Conservation (phyloP, 2,797 vertebrate genomes). For the Bucorvus abyssinicus region DNA sequence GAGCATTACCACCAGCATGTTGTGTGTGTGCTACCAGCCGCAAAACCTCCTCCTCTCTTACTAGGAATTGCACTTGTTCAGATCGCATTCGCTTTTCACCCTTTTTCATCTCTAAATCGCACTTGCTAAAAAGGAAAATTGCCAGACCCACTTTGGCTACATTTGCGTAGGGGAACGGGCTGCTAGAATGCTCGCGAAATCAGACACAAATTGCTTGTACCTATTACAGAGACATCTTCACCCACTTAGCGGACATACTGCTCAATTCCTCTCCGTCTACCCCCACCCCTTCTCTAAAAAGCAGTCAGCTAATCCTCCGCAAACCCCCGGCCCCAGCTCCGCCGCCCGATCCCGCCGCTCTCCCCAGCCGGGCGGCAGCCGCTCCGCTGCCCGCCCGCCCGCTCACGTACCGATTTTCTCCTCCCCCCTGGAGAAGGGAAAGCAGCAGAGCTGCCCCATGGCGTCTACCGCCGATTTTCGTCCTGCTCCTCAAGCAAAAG, state of each 20-base stretch:
- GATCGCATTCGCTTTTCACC: neutral
- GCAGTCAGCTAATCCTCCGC: neutral
- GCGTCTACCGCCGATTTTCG: slow-evolving; percentile 27
- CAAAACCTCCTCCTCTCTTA: neutral
- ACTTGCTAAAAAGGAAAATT: neutral
- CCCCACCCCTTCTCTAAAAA: neutral
- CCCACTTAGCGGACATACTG: neutral
- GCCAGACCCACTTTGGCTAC: slow-evolving; percentile 43
- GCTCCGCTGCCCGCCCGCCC: too few species aligned
- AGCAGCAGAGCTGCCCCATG: slow-evolving; percentile 99
- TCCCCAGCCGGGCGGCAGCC: too few species aligned
- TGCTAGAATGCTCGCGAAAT: slow-evolving; percentile 16
- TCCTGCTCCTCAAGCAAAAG: neutral
- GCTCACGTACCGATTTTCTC: slow-evolving; percentile 80
- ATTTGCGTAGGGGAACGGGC: slow-evolving; percentile 1
- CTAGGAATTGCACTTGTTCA: neutral
- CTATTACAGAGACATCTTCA: neutral
- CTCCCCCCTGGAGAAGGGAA: slow-evolving; percentile 91
- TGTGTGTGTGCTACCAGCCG: neutral
- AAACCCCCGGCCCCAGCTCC: too few species aligned
- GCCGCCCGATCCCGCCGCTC: too few species aligned
- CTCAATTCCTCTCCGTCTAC: neutral
- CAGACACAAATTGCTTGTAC: neutral
- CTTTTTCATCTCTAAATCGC: neutral
- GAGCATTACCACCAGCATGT: neutral